phyloP scores from a whole-genome alignment of 2,888 invertebrate genomes.

The Hydraecia micacea region DNA sequence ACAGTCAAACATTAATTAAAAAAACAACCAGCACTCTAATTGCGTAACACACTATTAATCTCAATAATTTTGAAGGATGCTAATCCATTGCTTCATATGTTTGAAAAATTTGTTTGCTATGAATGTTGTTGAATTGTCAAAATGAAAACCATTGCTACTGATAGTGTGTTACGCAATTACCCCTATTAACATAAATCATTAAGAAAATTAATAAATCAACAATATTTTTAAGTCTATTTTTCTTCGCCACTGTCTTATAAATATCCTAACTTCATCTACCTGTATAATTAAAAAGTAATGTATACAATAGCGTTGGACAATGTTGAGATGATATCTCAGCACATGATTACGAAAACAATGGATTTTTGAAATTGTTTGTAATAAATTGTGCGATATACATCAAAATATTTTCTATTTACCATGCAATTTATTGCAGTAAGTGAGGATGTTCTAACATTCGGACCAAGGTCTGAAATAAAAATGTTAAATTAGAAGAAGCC shows the following conservation, averaged over 20 bases:
- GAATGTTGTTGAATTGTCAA: neutral
- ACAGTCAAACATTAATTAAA: neutral
- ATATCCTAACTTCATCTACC: constrained; percentile 5
- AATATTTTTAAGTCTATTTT: neutral
- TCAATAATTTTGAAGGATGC: neutral
- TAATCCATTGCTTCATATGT: no score
- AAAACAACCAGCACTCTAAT: neutral
- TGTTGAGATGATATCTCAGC: constrained; percentile 57
- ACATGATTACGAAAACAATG: constrained; percentile 63
- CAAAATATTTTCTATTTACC: constrained; percentile 52
- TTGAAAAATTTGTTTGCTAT: neutral
- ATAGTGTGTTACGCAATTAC: neutral
- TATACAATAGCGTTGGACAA: constrained; percentile 43
- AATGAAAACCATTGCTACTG: neutral
- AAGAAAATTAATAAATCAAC: constrained; percentile 17
- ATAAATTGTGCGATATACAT: constrained; percentile 61
- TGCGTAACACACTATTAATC: neutral
- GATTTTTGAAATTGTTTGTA: constrained; percentile 59
- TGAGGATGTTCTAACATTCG: constrained; percentile 49
- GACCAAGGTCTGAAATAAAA: constrained; percentile 47
- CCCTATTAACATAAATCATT: neutral
- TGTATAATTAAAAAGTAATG: constrained; percentile 58
- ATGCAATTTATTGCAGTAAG: constrained; percentile 54
- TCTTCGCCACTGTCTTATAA: neutral
- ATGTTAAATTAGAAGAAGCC: neutral